Base-by-base conservation (phyloP, 2,113 vertebrate species). In the Thamnaconus septentrionalis region DNA sequence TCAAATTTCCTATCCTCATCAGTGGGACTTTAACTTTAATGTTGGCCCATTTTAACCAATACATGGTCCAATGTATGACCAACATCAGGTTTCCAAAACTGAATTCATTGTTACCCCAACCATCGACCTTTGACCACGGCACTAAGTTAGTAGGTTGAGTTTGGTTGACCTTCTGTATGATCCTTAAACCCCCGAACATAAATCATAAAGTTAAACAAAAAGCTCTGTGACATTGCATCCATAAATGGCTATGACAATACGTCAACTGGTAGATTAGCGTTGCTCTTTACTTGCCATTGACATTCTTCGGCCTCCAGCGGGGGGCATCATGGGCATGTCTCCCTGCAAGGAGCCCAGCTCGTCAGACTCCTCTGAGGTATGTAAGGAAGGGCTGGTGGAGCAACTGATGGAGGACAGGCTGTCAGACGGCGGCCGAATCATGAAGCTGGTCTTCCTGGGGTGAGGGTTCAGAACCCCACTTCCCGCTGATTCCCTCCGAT, bases 201-300 rank as follows among this genome's bases (percentile, higher is more conserved):
- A 31, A 51, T 12, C 12, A n/a, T 12, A 52, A 52, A 52, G n/a
- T 7, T 49, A 6, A 52, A 31, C 44, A 52, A n/a, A 3, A 6
- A 18, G 3, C 11, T 51, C 4, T 52, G 7, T 9, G 7, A 3
- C 9, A 5, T 10, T 55, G 10, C 41, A 3, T 41, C 4, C 3
- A 10, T 41, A 9, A 11, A 41, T 4, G 40, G 7, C 52, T 4
- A 53, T 4, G 4, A 10, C 8, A 10, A 9, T 3, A 8, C 9
- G 7, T 49, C 47, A 7, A 7, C n/a, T 0, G 3, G 10, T 9
- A 7, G 53, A 8, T 18, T 8, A 5, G 39, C 8, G 44, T 41
- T 63, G 61, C 63, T 83, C 76, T 69, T 41, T 91, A 94, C 94
- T 94, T 93, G 89, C 94, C 94, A 96, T 95, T 51, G 95, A 95